Percentiles rank a stretch among this genome's conserved stretches.
phyloP scores from a whole-genome alignment of 1,140 invertebrate species.

The Epicauta chinensis region DNA sequence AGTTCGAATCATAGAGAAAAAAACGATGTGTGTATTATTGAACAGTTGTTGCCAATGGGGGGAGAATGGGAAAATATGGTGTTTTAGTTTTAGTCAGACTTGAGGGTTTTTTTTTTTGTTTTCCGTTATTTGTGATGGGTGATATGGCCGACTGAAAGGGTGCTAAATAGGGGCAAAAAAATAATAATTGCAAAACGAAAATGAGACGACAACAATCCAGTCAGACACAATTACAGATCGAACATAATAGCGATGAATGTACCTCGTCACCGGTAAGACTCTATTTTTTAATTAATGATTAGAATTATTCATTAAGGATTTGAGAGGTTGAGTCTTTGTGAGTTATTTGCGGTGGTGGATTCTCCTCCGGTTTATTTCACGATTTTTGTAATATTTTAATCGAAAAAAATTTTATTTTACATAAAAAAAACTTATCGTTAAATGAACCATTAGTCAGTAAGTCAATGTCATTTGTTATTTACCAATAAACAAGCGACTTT shows the following conservation, averaged over 20 bases:
- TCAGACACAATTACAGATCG: conserved; percentile 29
- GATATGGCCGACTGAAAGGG: neutral
- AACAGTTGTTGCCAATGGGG: conserved; percentile 26
- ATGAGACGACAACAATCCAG: conserved; percentile 29
- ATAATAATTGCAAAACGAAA: conserved; percentile 1
- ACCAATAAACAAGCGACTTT: no score
- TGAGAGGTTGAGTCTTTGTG: neutral
- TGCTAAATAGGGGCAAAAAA: neutral
- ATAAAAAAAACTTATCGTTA: no score
- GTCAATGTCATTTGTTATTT: no score
- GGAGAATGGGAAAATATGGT: no score
- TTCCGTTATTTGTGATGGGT: neutral
- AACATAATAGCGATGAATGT: conserved; percentile 31
- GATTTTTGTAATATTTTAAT: no score
- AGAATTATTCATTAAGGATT: conserved; percentile 4
- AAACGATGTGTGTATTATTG: conserved; percentile 14
- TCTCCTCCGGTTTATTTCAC: no score
- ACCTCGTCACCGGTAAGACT: conserved; percentile 29
- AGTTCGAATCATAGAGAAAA: no score
- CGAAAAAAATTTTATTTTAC: no score
- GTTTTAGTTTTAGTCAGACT: no score
- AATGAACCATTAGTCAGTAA: no score
- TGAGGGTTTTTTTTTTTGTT: conserved; percentile 14
- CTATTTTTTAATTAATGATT: neutral
- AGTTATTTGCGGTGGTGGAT: no score